These are phyloP conservation scores for Ormyrus labotus DNA, from an alignment of 2,888 invertebrate species.

Conservation along the genomic window DNA sequence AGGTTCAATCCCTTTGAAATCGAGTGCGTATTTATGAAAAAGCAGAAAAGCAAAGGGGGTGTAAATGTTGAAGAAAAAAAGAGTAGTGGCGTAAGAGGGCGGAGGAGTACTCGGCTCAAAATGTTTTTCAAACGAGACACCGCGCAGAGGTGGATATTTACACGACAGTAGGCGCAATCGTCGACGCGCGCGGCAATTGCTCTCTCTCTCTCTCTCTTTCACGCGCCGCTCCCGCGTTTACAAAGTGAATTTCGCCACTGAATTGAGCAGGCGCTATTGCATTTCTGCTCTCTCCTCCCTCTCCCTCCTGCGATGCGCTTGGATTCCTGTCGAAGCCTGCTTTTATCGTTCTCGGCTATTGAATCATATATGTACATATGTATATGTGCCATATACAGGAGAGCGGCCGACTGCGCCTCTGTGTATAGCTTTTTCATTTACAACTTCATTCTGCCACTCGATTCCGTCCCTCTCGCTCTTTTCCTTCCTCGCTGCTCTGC, in stretches of 20 bases:
- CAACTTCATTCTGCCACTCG: conserved; percentile 19
- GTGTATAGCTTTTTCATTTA: conserved; percentile 16
- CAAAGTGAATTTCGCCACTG: conserved; percentile 58
- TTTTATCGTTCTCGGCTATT: conserved; percentile 52
- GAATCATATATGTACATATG: conserved; percentile 29
- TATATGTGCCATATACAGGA: too few species aligned
- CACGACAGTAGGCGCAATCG: conserved; percentile 67
- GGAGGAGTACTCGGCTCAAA: conserved; percentile 12
- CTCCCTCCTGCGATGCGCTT: conserved; percentile 30
- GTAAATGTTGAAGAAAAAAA: not conserved
- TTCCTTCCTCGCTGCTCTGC: too few species aligned
- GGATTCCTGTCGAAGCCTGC: conserved; percentile 53
- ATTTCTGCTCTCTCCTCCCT: conserved; percentile 40
- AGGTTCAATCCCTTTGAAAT: too few species aligned
- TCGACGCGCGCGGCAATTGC: conserved; percentile 63
- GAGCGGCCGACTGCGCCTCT: not conserved
- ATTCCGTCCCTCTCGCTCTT: not conserved
- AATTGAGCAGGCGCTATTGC: conserved; percentile 55
- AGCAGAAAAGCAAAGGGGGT: not conserved
- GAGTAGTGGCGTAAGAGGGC: not conserved
- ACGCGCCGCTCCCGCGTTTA: conserved; percentile 39
- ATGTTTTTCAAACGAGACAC: conserved; percentile 46
- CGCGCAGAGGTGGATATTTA: conserved; percentile 62
- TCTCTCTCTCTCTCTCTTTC: conserved; percentile 51
- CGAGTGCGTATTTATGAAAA: not conserved